Conservation (phyloP, 2,888 invertebrate species). For the Diadegma fenestrale region DNA sequence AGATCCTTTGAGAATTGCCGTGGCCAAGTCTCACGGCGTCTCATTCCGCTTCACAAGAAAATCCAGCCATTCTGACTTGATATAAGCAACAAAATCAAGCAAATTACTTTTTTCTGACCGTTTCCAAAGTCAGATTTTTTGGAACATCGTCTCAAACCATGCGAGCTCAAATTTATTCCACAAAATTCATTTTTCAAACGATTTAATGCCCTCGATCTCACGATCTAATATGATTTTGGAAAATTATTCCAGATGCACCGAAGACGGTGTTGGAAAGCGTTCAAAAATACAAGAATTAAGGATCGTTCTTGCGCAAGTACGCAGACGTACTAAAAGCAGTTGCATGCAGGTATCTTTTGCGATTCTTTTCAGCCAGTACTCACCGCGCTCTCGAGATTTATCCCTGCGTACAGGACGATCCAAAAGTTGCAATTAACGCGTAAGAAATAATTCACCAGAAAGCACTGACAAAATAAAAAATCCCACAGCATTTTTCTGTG, state of each 20-base stretch:
- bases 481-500: background rate
- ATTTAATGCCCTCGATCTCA: background rate
- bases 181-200: background rate
- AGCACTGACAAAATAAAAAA: background rate
- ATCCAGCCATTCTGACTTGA: background rate
- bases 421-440: background rate
- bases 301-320: background rate
- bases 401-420: background rate
- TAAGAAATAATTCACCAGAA: background rate
- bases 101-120: background rate
- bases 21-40: slow-evolving; percentile 19
- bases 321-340: background rate
- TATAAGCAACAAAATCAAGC: background rate
- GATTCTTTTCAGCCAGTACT: background rate
- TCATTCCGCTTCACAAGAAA: slow-evolving; percentile 15
- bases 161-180: background rate
- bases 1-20: slow-evolving; percentile 47
- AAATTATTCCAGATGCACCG: background rate
- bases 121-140: background rate
- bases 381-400: background rate
- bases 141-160: background rate
- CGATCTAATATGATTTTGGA: background rate
- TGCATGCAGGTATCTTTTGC: background rate
- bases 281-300: background rate
- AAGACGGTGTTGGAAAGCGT: background rate